Conservation (phyloP, 2,888 invertebrate species). For the Patella pellucida region DNA sequence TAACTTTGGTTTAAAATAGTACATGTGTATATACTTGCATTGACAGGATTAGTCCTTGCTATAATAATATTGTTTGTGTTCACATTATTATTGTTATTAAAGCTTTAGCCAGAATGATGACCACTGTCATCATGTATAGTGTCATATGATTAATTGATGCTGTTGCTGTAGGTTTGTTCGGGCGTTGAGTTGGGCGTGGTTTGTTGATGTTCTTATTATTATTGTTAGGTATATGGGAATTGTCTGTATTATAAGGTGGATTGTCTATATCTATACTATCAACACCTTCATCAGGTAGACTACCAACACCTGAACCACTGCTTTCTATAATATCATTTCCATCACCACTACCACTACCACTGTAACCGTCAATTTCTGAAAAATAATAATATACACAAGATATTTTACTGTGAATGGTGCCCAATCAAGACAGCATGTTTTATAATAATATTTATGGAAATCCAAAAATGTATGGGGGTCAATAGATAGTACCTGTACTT, state of each 20-base stretch:
- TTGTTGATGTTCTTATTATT: background rate
- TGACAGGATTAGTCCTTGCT: background rate
- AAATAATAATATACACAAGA: background rate
- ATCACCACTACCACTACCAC: slow-evolving; percentile 36
- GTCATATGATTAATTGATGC: background rate
- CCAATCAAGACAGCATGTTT: no score
- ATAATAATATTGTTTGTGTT: background rate
- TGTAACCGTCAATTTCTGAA: slow-evolving; percentile 39
- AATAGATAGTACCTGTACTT: no score
- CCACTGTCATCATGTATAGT: no score
- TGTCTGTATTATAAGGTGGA: slow-evolving; percentile 13
- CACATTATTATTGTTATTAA: no score
- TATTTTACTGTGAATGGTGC: no score
- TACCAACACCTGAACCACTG: slow-evolving; percentile 51
- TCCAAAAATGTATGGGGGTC: no score
- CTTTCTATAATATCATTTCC: slow-evolving; percentile 26
- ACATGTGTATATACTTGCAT: background rate
- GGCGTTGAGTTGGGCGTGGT: background rate
- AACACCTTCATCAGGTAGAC: slow-evolving; percentile 34
- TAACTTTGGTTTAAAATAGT: slow-evolving; percentile 1
- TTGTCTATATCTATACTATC: slow-evolving; percentile 27
- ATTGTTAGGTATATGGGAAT: background rate
- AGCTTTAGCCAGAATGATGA: no score
- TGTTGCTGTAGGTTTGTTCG: background rate
- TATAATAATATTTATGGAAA: no score